These are phyloP conservation scores for Falcunculus frontatus DNA, from an alignment of 2,113 vertebrate genomes.

Conservation along the genomic window DNA sequence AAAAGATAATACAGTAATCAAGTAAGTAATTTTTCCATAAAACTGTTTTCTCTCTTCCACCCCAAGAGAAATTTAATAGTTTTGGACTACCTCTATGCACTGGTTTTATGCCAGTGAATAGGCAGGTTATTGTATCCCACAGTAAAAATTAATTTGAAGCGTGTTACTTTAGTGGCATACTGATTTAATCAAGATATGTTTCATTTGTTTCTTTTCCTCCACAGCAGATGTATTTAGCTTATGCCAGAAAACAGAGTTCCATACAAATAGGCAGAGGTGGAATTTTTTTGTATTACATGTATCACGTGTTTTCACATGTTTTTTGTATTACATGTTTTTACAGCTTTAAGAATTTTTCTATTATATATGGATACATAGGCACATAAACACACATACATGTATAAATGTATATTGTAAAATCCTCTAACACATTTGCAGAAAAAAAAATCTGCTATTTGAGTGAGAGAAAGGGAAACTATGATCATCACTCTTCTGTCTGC, in stretches of 20 bases:
- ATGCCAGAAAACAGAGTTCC: not conserved
- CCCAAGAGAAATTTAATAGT: not conserved
- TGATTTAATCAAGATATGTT: not conserved
- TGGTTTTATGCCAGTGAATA: not conserved
- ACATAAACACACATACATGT: not conserved
- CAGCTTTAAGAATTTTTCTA: not conserved
- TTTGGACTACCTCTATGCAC: not conserved
- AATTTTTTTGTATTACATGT: not conserved
- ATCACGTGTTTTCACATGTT: not conserved
- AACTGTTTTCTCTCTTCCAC: not conserved
- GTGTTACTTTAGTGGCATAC: not conserved
- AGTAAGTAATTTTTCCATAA: not conserved
- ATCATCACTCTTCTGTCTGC: not conserved
- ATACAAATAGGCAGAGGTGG: not conserved
- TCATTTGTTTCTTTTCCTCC: not conserved
- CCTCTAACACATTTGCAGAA: not conserved
- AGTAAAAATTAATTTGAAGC: not conserved
- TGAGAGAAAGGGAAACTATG: not conserved
- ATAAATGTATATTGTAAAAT: not conserved
- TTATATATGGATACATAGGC: not conserved
- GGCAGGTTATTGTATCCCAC: not conserved
- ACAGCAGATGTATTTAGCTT: not conserved
- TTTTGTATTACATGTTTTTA: not conserved
- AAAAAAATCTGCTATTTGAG: not conserved
- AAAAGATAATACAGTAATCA: not conserved